These are phyloP conservation scores for Ichneumoninae sp. DNA, from an alignment of 2,888 invertebrate species.

Conservation along the genomic window DNA sequence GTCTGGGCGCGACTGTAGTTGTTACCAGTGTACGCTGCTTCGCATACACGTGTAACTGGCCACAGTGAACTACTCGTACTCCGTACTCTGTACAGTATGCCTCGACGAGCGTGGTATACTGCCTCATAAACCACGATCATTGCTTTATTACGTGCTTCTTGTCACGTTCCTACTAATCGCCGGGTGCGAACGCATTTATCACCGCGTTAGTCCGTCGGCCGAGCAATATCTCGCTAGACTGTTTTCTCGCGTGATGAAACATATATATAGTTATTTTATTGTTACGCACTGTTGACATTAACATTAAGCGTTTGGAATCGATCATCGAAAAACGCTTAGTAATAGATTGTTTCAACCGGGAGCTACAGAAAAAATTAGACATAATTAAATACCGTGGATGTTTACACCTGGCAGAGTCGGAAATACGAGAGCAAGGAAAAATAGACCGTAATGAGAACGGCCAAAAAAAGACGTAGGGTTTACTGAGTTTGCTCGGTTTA, in stretches of 20 bases:
- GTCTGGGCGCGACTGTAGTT: slow-evolving; percentile 17
- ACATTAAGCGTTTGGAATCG: neutral
- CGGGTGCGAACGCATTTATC: slow-evolving; percentile 82
- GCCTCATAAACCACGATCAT: slow-evolving; percentile 83
- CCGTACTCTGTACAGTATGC: slow-evolving; percentile 22
- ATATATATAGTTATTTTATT: slow-evolving; percentile 28
- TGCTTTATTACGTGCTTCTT: slow-evolving; percentile 82
- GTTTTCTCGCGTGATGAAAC: slow-evolving; percentile 59
- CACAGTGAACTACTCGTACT: slow-evolving; percentile 15
- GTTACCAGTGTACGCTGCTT: neutral
- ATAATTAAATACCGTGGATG: neutral
- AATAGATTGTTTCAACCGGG: neutral
- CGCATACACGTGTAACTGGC: slow-evolving; percentile 33
- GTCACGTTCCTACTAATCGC: slow-evolving; percentile 81
- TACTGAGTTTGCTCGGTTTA: slow-evolving; percentile 28
- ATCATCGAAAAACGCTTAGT: neutral
- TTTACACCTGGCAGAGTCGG: neutral
- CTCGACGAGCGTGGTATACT: slow-evolving; percentile 77
- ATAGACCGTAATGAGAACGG: neutral
- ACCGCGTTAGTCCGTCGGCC: slow-evolving; percentile 71
- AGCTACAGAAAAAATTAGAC: neutral
- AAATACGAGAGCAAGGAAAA: slow-evolving; percentile 19
- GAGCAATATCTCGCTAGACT: slow-evolving; percentile 45
- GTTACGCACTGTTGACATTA: slow-evolving; percentile 7
- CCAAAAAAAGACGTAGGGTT: slow-evolving; percentile 38